Evolutionary conservation across 2,113 vertebrate species (phyloP), one percentile per base, ranked within the genome.

Genomic region (Varanus komodoensis): DNA sequence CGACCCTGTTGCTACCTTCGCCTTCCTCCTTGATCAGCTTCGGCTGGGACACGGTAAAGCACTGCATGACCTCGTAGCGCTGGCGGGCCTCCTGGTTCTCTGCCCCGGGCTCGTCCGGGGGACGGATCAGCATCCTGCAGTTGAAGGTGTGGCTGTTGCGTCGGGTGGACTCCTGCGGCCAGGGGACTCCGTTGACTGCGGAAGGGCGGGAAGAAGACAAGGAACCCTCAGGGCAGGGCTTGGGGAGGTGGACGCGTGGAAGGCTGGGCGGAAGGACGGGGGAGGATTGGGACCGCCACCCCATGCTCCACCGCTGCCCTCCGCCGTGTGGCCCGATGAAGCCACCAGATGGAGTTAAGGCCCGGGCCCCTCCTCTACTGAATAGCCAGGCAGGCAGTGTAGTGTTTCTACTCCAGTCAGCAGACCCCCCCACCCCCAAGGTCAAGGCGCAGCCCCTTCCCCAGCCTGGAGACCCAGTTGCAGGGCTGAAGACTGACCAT

Each of bases 41-140:
- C 50, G 98, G 98, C 95, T 99, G 99, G 8, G 98, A 98, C 73
- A 99, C 98, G 0, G 99, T 98, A 95, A 99, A 99, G 91, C 99
- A 99, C 97, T 99, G 99, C 99, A 99, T 99, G 94, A 98, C 97
- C 96, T 99, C 98, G 15, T 99, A 99, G 87, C 98, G 98, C 95
- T 99, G 98, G 17, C 98, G 97, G 4, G 98, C 98, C 95, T 99
- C 98, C 91, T 97, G 97, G 94, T 98, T 98, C 93, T 99, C 98
- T 0, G 97, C 74, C 8, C 98, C 98, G 0, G 96, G 92, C 95
- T 99, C 98, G 0, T 99, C 98, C 0, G 98, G 98, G 0, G 98
- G 98, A 84, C 98, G 98, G 95, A 98, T 98, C 96, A 99, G 96
- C 98, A 99, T 98, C 91, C 99, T 98, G 95, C 99, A 99, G 98